Evolutionary conservation across 2,797 vertebrate genomes (phyloP).

Genomic region (Paratrypauchen microcephalus): DNA sequence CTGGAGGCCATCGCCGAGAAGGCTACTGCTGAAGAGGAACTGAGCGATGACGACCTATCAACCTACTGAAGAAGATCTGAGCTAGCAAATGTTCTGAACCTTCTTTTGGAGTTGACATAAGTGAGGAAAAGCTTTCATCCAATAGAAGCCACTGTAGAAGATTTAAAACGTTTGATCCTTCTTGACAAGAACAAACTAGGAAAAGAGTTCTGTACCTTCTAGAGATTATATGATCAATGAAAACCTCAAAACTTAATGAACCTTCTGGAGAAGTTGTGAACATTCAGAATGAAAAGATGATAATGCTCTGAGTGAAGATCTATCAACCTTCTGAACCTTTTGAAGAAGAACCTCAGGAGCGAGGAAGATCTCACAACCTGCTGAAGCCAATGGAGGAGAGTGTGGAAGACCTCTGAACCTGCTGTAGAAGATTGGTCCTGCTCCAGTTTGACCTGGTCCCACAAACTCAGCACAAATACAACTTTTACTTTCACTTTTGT

Average conservation of each 20-base stretch:
- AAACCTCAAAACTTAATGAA: too few species aligned
- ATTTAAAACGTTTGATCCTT: too few species aligned
- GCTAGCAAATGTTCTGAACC: not conserved
- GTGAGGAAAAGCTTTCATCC: not conserved
- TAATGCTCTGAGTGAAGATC: not conserved
- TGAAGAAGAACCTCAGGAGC: too few species aligned
- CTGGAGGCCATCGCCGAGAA: conserved; percentile 90
- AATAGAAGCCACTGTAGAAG: too few species aligned
- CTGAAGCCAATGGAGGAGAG: not conserved
- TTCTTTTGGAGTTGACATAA: not conserved
- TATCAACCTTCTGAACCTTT: not conserved
- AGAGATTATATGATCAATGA: too few species aligned
- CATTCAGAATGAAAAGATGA: too few species aligned
- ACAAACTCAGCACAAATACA: not conserved
- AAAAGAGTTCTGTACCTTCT: too few species aligned
- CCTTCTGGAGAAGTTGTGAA: too few species aligned
- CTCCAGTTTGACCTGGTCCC: not conserved
- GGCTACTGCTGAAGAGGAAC: conserved; percentile 76
- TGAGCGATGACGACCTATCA: conserved; percentile 71
- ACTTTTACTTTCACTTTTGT: not conserved
- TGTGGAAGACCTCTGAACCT: not conserved
- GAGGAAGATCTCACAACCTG: not conserved
- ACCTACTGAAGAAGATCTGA: conserved; percentile 6
- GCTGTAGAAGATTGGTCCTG: not conserved
- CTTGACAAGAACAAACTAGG: too few species aligned